phyloP scores from a whole-genome alignment of 2,113 vertebrate genomes.

The Hystrix brachyura region DNA sequence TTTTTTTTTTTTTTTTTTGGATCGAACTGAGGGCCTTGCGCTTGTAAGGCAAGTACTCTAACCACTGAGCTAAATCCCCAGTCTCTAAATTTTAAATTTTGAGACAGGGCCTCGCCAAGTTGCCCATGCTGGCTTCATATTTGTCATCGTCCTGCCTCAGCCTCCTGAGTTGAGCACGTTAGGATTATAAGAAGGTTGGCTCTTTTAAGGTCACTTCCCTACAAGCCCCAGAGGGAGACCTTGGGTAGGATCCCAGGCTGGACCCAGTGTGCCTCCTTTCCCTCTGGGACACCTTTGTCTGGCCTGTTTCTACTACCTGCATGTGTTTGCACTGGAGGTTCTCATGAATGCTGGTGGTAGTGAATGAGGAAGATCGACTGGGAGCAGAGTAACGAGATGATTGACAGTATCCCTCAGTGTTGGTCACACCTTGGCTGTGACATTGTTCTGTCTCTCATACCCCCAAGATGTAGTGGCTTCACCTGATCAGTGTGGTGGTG shows the following conservation, averaged over 20 bases:
- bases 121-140: neutral
- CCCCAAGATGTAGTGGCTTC: neutral
- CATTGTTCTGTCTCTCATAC: neutral
- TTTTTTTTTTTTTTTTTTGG: no score
- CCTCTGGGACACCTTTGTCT: neutral
- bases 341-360: neutral
- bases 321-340: neutral
- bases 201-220: neutral
- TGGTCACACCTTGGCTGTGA: neutral
- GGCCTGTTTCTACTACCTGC: neutral
- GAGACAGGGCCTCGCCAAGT: neutral
- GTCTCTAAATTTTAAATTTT: neutral
- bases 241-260: neutral
- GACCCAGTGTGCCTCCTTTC: neutral
- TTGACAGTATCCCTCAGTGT: neutral
- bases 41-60: no score
- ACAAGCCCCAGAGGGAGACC: neutral
- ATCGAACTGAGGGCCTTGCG: no score
- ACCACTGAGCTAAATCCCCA: neutral
- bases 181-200: neutral
- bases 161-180: neutral
- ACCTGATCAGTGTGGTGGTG: neutral
- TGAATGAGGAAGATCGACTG: neutral
- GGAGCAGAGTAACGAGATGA: neutral
- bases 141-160: neutral